Base-by-base conservation (phyloP, 2,888 invertebrate species). In the Epirrhoe alternata region DNA sequence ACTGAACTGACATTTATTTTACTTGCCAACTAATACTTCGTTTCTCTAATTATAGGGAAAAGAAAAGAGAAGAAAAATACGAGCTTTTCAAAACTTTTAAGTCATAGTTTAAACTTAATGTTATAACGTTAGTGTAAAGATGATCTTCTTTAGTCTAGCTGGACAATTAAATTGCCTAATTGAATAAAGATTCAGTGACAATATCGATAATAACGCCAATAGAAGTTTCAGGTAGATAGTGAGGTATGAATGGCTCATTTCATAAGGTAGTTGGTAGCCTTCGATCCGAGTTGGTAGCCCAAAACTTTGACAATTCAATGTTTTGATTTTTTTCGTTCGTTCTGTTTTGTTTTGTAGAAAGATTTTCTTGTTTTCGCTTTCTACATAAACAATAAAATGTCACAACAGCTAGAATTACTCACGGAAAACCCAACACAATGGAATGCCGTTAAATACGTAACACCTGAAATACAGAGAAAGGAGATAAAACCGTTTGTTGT, bases 401-500 rank as follows among this genome's bases (percentile, higher is more conserved):
- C 90, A 30, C 84, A 86, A 74, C 92, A 93, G 74, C 73, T 88
- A 74, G 93, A 93, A 82, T 78, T 93, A 73, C 71, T 93, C 65
- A 85, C 88, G 12, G 93, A 93, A 61, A 87, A 81, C 72, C 82
- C 86, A 5, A 79, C 83, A 0, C 91, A 90, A 79, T 93, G 93
- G 93, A 76, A 69, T 12, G 67, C 87, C 14, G 82, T 91, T 16
- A 78, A 78, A 0, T 83, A 80, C 55, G 77, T 93, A 6, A 86
- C 91, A 4, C 89, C 91, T 17, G 90, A 92, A 75, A 89, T 93
- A 74, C 89, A 90, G 68, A 89, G 82, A 68, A 93, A 92, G 63
- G 92, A 93, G 71, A 90, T 93, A 38, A 92, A 90, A 79, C 93
- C 92, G 0, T 93, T 88, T 77, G 89, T 92, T 70, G 80, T 87